A percentile compares a stretch with the other conserved stretches of the same genome.
Evolutionary conservation across 2,113 vertebrate genomes (phyloP).

Genomic region (Coptodon rendalli): DNA sequence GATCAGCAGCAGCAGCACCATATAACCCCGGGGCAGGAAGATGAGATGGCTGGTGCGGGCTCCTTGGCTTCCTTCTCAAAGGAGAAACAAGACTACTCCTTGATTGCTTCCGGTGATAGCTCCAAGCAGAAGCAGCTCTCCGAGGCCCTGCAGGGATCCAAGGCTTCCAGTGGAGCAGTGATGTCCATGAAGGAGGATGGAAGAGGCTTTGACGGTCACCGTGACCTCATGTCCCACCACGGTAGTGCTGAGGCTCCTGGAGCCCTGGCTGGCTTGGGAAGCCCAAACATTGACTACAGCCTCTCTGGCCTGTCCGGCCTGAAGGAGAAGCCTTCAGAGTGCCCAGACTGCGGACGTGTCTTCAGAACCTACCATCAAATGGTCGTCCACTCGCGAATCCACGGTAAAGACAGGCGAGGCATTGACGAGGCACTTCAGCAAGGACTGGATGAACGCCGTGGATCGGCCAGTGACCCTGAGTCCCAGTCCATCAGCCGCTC

Average conservation of each 20-base stretch:
- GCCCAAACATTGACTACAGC: conserved; percentile 85
- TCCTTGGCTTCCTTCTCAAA: conserved; percentile 83
- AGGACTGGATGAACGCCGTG: conserved; percentile 86
- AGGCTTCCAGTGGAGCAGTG: conserved; percentile 77
- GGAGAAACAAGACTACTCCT: conserved; percentile 91
- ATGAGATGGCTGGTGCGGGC: conserved; percentile 77
- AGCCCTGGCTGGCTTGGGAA: conserved; percentile 65
- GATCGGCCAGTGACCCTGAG: conserved; percentile 95
- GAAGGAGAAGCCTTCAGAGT: conserved; percentile 96
- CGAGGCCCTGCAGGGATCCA: conserved; percentile 85
- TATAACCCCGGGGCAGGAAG: conserved; percentile 84
- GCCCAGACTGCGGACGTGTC: conserved; percentile 92
- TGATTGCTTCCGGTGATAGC: conserved; percentile 83
- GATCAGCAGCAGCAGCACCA: conserved; percentile 77
- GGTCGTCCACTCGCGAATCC: conserved; percentile 94
- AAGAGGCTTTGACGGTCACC: conserved; percentile 81
- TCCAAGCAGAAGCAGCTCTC: conserved; percentile 91
- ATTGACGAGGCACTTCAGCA: conserved; percentile 83
- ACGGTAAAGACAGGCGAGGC: conserved; percentile 85
- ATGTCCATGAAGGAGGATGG: conserved; percentile 86
- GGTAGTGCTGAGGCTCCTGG: conserved; percentile 48
- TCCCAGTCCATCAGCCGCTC: conserved; percentile 98
- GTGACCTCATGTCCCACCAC: conserved; percentile 89
- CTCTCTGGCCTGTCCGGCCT: conserved; percentile 74
- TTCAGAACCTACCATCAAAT: conserved; percentile 99